A percentile compares a stretch with the other conserved stretches of the same genome.
Evolutionary conservation across 2,888 invertebrate genomes (phyloP).

Genomic region (Chironomus riparius): DNA sequence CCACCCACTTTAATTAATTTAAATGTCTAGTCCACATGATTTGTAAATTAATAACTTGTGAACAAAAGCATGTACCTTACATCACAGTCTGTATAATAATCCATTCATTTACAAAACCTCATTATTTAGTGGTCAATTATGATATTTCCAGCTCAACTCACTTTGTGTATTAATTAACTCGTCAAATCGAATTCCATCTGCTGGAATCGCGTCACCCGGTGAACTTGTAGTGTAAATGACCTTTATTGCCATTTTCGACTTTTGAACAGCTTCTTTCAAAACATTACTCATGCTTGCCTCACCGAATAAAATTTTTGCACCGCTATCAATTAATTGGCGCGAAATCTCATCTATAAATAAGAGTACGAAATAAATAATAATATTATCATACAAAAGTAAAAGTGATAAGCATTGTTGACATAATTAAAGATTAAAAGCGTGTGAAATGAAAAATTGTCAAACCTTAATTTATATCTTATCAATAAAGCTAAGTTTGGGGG

Average conservation of each 20-base stretch:
- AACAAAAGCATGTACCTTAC: no score
- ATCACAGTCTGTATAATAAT: no score
- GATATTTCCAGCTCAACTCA: background rate
- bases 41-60: no score
- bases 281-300: constrained; percentile 46
- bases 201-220: constrained; percentile 46
- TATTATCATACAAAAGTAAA: background rate
- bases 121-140: no score
- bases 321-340: constrained; percentile 53
- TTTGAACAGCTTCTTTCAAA: constrained; percentile 44
- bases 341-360: constrained; percentile 54
- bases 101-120: no score
- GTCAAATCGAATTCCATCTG: constrained; percentile 50
- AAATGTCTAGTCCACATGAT: background rate
- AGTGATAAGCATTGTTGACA: background rate
- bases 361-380: background rate
- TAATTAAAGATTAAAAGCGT: background rate
- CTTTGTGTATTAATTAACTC: constrained; percentile 47
- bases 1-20: no score
- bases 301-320: constrained; percentile 57
- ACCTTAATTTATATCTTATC: background rate
- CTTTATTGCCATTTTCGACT: constrained; percentile 42
- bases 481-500: background rate
- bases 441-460: no score
- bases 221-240: constrained; percentile 48